Percentiles rank a stretch among this genome's conserved stretches.
Conservation (phyloP, 2,797 vertebrate species). For the Okamejei kenojei region DNA sequence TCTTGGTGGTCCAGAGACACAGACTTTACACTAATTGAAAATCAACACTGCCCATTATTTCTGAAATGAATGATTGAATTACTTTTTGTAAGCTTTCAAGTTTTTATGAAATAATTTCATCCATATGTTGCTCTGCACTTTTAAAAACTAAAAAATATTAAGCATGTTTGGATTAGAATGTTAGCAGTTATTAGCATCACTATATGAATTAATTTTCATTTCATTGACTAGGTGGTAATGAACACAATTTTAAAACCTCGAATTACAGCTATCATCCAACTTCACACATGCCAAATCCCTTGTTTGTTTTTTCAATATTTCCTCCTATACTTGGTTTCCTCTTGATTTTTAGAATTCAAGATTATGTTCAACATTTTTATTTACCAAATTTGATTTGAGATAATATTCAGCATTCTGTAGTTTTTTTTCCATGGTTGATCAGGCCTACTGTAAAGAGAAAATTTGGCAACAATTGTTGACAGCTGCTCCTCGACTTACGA, state of each 20-base stretch:
- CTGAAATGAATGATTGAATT: background rate
- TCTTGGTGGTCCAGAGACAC: background rate
- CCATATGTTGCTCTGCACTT: background rate
- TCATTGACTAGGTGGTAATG: background rate
- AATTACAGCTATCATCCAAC: background rate
- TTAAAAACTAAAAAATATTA: background rate
- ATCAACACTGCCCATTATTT: too few relatives aligned
- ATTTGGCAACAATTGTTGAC: background rate
- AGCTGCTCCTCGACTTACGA: too few relatives aligned
- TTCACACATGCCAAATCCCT: background rate
- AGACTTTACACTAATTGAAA: background rate
- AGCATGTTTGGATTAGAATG: background rate
- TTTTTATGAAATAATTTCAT: background rate
- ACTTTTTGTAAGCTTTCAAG: background rate
- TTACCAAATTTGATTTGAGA: background rate
- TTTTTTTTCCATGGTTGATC: background rate
- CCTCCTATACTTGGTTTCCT: too few relatives aligned
- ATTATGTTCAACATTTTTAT: background rate
- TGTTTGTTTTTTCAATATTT: background rate
- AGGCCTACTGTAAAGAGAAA: background rate
- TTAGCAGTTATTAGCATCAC: background rate
- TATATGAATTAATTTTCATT: background rate
- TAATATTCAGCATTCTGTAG: background rate
- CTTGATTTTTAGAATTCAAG: background rate
- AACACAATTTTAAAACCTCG: background rate